Evolutionary conservation across 2,888 invertebrate genomes (phyloP).

Genomic region (Drosophila neotestacea): DNA sequence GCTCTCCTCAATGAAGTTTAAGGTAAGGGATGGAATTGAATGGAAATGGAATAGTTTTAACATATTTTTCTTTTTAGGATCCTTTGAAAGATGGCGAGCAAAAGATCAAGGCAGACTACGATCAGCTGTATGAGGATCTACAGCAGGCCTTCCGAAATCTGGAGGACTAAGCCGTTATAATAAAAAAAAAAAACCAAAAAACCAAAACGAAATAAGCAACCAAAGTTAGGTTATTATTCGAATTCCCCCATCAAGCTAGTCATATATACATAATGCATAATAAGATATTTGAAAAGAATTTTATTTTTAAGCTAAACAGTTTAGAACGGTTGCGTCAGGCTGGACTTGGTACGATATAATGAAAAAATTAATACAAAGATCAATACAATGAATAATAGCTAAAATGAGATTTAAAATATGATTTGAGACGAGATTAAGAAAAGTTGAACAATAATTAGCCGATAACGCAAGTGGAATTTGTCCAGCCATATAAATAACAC

Average conservation of each 20-base stretch:
- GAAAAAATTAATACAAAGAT: too few species aligned
- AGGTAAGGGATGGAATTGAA: conserved; percentile 87
- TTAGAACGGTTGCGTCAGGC: conserved; percentile 57
- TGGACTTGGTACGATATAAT: conserved; percentile 20
- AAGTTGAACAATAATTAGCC: conserved; percentile 79
- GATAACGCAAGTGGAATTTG: conserved; percentile 62
- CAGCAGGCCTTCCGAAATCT: conserved; percentile 98
- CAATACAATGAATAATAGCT: conserved; percentile 32
- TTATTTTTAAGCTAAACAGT: conserved; percentile 75
- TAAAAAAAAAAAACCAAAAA: conserved; percentile 34
- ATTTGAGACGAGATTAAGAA: conserved; percentile 36
- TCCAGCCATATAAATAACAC: conserved; percentile 65
- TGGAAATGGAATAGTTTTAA: background rate
- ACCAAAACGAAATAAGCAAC: conserved; percentile 63
- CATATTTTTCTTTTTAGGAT: conserved; percentile 88
- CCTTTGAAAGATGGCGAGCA: conserved; percentile 98
- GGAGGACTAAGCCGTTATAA: conserved; percentile 90
- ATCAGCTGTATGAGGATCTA: conserved; percentile 98
- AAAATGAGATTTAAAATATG: conserved; percentile 6
- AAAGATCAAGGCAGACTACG: conserved; percentile 98
- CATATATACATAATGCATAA: conserved; percentile 75
- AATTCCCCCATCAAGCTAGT: conserved; percentile 76
- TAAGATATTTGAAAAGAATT: conserved; percentile 75
- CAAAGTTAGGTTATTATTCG: conserved; percentile 71
- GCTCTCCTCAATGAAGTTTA: conserved; percentile 99